Base-by-base conservation (phyloP, 2,888 invertebrate species). In the Melanophora roralis region DNA sequence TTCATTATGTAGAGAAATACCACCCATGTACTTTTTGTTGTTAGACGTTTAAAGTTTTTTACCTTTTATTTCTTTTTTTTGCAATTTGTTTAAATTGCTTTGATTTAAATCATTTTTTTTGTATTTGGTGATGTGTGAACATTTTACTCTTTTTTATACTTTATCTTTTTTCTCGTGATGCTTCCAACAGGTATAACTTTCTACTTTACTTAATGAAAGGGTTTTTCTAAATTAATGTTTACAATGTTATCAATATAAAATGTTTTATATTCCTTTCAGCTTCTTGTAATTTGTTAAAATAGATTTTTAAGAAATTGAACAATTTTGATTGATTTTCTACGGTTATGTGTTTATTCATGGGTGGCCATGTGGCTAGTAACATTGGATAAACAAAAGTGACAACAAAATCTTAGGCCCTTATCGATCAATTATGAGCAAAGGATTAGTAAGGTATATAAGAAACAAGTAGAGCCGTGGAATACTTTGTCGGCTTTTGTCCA, bases 221-320 rank as follows among this genome's bases (percentile, higher is more conserved):
- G 60, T 34, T 78, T 57, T 62, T 27, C 27, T 60, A 27, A 73
- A 73, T 62, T 55, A 73, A 49, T 62, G 55, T 62, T 78, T 73
- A 68, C 73, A 53, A 57, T 78, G 73, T 78, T 73, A 78, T 78
- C 78, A 78, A 78, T 73, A 62, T 47, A 38, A 55, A 60, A 78
- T 55, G 38, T 69, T 55, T 68, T 55, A 40, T 32, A 65, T 65
- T 65, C 38, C 55, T 64, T 67, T 62, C 21, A 38, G 36, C 32
- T 62, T 34, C 32, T 64, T 68, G 67, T 40, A 40, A 59, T 67
- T 60, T 45, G 9, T 9, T 53, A 11, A 45, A 72, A 55, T 62
- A 27, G 27, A 49, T 32, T 53, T 60, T 40, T 6, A 59, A 36
- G 34, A 1, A 67, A 67, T 36, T 53, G 38, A 38, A 57, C 5